These are phyloP conservation scores for Drosophila barbarae DNA, from an alignment of 2,888 invertebrate genomes.

Conservation along the genomic window DNA sequence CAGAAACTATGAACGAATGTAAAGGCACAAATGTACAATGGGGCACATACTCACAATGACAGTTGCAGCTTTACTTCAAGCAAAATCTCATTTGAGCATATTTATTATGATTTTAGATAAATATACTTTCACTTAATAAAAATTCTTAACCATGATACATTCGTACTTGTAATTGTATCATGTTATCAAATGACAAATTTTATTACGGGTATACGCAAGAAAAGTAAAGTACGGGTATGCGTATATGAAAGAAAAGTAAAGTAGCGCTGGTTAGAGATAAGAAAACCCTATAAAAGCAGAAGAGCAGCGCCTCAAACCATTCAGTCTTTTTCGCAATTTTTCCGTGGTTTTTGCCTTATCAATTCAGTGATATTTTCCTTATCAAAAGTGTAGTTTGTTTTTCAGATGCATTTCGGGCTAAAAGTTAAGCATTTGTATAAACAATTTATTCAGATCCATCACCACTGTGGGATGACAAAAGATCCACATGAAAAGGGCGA, in stretches of 20 bases:
- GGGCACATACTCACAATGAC: background rate
- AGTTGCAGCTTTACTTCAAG: background rate
- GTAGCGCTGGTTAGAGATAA: background rate
- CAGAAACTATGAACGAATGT: constrained; percentile 9
- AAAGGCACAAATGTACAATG: constrained; percentile 2
- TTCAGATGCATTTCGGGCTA: background rate
- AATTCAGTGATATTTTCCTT: background rate
- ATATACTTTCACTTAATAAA: no score
- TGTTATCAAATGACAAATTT: no score
- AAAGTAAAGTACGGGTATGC: no score
- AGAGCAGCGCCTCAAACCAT: no score
- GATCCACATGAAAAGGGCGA: constrained; percentile 15
- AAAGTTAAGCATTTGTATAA: background rate
- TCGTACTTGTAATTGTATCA: no score
- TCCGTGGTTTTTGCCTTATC: background rate
- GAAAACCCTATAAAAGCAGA: background rate
- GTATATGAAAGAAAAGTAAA: no score
- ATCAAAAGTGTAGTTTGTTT: background rate
- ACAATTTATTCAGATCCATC: background rate
- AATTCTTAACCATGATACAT: no score
- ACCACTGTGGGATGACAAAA: constrained; percentile 4
- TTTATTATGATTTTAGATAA: background rate
- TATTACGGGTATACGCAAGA: no score
- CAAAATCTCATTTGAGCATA: no score
- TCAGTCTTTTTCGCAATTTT: background rate